Evolutionary conservation across 2,797 vertebrate genomes (phyloP), one percentile per base, ranked within the genome.

Genomic region (Acanthopagrus latus): DNA sequence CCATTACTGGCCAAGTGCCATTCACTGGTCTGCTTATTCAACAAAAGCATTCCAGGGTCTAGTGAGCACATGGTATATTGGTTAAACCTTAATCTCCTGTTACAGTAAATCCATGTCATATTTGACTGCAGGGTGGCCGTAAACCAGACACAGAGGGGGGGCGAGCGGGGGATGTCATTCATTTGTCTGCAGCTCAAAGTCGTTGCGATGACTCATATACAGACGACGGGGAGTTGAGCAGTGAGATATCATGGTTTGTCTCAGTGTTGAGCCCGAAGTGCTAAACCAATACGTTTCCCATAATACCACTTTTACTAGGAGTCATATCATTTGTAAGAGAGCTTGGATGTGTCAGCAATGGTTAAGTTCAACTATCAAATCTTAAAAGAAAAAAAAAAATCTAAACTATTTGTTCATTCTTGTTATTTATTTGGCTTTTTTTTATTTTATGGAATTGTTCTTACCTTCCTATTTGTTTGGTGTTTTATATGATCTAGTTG

Each of bases 61-160:
- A 43, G 56, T 33, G 60, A 75, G 77, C 85, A 84, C 81, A 82
- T 82, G 80, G 67, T 82, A 68, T 48, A 83, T 46, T 68, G 65
- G 78, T 84, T 78, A 88, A 84, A 23, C 17, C 47, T 43, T 77
- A 76, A 86, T 90, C 78, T 81, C 56, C 71, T 64, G 81, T 92
- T 91, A 91, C 88, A 76, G 89, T 91, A 89, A 89, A 88, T 81
- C 63, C 75, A 67, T 83, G 81, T 86, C 80, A 82, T 85, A 79
- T 85, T 82, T 83, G 80, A 86, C 76, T 76, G 25, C 76, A 58
- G 74, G 80, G 79, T 64, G 75, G 85, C 81, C 43, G 27, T 74
- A 71, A 90, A 81, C 65, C 83, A 64, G 63, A 80, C 70, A 69
- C 33, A 7, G 33, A 8, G 33, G 52, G 27, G 33, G 33, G 33